Evolutionary conservation across 1,140 invertebrate species (phyloP), one percentile per base, ranked within the genome.

Genomic region (Alviniconcha marisindica): DNA sequence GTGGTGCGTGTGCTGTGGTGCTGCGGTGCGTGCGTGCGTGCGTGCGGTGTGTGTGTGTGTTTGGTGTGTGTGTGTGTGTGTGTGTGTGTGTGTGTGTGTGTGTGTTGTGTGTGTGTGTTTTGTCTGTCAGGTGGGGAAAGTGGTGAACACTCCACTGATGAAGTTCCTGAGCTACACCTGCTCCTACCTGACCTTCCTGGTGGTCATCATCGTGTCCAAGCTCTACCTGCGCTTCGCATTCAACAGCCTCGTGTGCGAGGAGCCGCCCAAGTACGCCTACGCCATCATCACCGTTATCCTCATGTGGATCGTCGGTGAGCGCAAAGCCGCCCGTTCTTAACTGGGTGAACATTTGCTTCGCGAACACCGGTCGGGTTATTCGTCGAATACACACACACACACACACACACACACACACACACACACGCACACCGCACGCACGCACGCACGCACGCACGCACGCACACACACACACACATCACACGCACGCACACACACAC

Each of bases 161-260:
- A 99, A 99, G 93, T 99, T 99, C 94, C 97, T 99, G 83, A 99
- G 97, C 91, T 97, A 99, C 93, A 99, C 97, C 36, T 97, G 97
- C 5, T 98, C 97, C 78, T 99, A 99, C 93, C 97, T 99, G 91
- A 97, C 97, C 84, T 99, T 99, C 94, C 94, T 99, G 79, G 78
- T 86, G 31, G 76, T 90, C 0, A 82, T 86, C 48, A 85, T 88
- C 38, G 79, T 86, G 18, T 84, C 86, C 56, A 89, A 89, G 69
- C 76, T 90, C 24, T 84, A 89, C 66, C 79, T 88, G 21, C 83
- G 83, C 1, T 74, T 82, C 28, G 42, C 84, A 74, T 87, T 86
- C 80, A 83, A 88, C 36, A 84, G 74, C 14, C 66, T 90, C 7
- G 81, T 84, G 28, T 90, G 89, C 83, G 86, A 89, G 14, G 63